Conservation (phyloP, 2,888 invertebrate species). For the Therioaphis trifolii region DNA sequence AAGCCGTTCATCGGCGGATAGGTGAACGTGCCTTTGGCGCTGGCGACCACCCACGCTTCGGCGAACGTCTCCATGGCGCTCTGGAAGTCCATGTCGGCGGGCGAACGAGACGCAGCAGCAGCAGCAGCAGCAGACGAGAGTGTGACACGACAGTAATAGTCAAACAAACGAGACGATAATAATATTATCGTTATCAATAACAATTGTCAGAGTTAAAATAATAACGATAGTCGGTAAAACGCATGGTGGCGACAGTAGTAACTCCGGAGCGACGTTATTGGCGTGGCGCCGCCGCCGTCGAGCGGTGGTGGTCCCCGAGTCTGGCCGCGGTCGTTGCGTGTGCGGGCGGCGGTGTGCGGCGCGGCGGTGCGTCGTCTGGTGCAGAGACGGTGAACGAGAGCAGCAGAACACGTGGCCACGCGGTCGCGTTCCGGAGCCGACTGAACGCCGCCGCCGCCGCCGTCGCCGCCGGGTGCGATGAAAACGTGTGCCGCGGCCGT, state of each 20-base stretch:
- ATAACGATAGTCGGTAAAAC: too few species aligned
- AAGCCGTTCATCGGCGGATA: conserved; percentile 73
- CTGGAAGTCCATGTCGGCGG: conserved; percentile 88
- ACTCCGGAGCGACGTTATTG: too few species aligned
- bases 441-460: conserved; percentile 21
- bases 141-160: not conserved
- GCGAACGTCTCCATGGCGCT: conserved; percentile 98
- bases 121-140: not conserved
- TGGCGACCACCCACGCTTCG: conserved; percentile 96
- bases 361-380: too few species aligned
- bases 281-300: not conserved
- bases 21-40: conserved; percentile 76
- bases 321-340: not conserved
- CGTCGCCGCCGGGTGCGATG: not conserved
- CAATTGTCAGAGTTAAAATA: too few species aligned
- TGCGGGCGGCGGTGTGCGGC: not conserved
- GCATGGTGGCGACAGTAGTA: too few species aligned
- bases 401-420: conserved; percentile 60
- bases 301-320: too few species aligned
- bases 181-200: not conserved
- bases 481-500: conserved; percentile 51
- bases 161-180: too few species aligned
- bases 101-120: too few species aligned
- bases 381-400: not conserved
- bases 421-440: conserved; percentile 60